phyloP scores from a whole-genome alignment of 2,797 vertebrate species.

The Oryzias sinensis region DNA sequence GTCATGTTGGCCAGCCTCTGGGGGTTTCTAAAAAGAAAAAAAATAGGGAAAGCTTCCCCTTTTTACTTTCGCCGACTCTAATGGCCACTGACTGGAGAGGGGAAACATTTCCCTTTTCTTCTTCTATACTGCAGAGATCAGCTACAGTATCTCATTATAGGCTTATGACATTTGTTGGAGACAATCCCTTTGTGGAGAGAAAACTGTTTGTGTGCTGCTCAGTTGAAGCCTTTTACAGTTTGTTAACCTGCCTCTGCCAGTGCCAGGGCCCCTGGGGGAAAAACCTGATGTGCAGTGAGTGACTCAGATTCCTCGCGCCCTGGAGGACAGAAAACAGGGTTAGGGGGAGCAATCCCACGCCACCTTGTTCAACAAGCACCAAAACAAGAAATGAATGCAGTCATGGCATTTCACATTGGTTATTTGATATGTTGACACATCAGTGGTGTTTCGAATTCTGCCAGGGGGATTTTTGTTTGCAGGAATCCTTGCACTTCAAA shows the following conservation, averaged over 20 bases:
- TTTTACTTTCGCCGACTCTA: slow-evolving; percentile 82
- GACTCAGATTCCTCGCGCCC: slow-evolving; percentile 69
- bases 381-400: slow-evolving; percentile 63
- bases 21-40: slow-evolving; percentile 71
- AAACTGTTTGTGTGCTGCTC: slow-evolving; percentile 89
- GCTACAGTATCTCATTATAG: slow-evolving; percentile 89
- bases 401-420: slow-evolving; percentile 63
- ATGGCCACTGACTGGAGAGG: slow-evolving; percentile 82
- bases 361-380: slow-evolving; percentile 76
- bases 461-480: slow-evolving; percentile 53
- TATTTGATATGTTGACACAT: slow-evolving; percentile 73
- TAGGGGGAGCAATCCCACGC: slow-evolving; percentile 72
- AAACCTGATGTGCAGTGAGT: slow-evolving; percentile 68
- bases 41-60: slow-evolving; percentile 59
- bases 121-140: slow-evolving; percentile 81
- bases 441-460: slow-evolving; percentile 56
- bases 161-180: slow-evolving; percentile 93
- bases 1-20: slow-evolving; percentile 82
- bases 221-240: slow-evolving; percentile 88
- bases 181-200: slow-evolving; percentile 87
- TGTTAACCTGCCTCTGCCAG: slow-evolving; percentile 82
- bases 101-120: slow-evolving; percentile 78
- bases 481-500: slow-evolving; percentile 47
- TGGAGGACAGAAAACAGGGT: slow-evolving; percentile 72
- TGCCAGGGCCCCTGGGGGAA: slow-evolving; percentile 65